These are phyloP conservation scores for Theretra japonica DNA, from an alignment of 2,888 invertebrate species.

Conservation along the genomic window DNA sequence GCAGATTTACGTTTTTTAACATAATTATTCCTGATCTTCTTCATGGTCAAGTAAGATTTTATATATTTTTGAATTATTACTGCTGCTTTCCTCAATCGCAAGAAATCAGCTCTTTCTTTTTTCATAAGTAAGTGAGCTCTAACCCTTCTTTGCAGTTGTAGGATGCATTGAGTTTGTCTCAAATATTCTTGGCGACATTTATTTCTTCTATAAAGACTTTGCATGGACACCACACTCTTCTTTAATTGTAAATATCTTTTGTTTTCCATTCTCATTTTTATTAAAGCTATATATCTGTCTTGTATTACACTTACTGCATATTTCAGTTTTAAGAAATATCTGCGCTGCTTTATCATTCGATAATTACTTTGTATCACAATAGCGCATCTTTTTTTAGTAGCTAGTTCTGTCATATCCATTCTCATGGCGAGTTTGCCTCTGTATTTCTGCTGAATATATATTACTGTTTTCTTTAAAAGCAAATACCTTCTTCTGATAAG, in stretches of 20 bases:
- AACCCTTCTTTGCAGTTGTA: constrained; percentile 80
- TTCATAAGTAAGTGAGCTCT: constrained; percentile 72
- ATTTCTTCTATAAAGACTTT: constrained; percentile 75
- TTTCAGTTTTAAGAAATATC: constrained; percentile 53
- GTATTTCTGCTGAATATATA: constrained; percentile 69
- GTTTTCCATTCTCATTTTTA: constrained; percentile 63
- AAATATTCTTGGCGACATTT: constrained; percentile 67
- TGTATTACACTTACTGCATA: constrained; percentile 57
- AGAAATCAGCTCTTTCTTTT: constrained; percentile 63
- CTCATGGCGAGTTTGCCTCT: constrained; percentile 69
- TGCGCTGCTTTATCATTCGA: constrained; percentile 61
- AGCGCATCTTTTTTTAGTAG: constrained; percentile 53
- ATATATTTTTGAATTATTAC: constrained; percentile 79
- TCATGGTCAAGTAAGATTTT: constrained; percentile 66
- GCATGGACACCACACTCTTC: constrained; percentile 68
- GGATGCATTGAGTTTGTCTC: constrained; percentile 56
- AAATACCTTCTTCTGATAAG: constrained; percentile 57
- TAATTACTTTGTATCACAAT: constrained; percentile 74
- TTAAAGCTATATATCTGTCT: constrained; percentile 59
- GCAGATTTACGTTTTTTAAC: constrained; percentile 54
- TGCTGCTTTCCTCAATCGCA: constrained; percentile 62
- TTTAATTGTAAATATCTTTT: constrained; percentile 60
- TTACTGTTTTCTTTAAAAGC: constrained; percentile 54
- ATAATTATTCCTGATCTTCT: constrained; percentile 53
- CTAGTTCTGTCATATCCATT: constrained; percentile 55